phyloP scores from a whole-genome alignment of 2,888 invertebrate genomes.

The Nymphalis c-album region DNA sequence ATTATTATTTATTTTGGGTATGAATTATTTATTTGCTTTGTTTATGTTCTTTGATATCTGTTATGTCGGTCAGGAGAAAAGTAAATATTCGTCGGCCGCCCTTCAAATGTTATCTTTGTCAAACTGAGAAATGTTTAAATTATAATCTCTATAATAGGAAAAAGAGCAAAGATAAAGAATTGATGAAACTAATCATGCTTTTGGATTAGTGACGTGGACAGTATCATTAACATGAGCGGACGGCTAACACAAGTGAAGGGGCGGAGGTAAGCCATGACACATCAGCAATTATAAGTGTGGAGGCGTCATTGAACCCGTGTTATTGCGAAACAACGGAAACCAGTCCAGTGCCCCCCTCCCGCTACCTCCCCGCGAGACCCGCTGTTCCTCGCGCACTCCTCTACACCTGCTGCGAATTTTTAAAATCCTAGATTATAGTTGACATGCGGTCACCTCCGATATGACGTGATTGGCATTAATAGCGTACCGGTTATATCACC shows the following conservation, averaged over 20 bases:
- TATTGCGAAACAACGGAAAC: slow-evolving; percentile 82
- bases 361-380: slow-evolving; percentile 42
- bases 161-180: neutral
- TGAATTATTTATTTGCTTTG: slow-evolving; percentile 61
- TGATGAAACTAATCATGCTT: neutral
- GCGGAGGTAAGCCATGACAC: slow-evolving; percentile 68
- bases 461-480: slow-evolving; percentile 66
- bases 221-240: slow-evolving; percentile 42
- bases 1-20: slow-evolving; percentile 62
- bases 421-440: slow-evolving; percentile 79
- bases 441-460: slow-evolving; percentile 67
- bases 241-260: slow-evolving; percentile 57
- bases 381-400: slow-evolving; percentile 41
- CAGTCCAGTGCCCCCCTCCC: slow-evolving; percentile 61
- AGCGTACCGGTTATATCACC: slow-evolving; percentile 65
- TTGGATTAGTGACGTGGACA: slow-evolving; percentile 36
- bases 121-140: neutral
- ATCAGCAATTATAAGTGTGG: slow-evolving; percentile 71
- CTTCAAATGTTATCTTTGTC: slow-evolving; percentile 7
- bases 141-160: neutral
- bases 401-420: slow-evolving; percentile 78
- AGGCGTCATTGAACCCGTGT: slow-evolving; percentile 78
- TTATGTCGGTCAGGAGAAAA: slow-evolving; percentile 68
- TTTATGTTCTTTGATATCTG: slow-evolving; percentile 75
- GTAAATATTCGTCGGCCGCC: slow-evolving; percentile 54